Evolutionary conservation across 2,113 vertebrate genomes (phyloP).

Genomic region (Lota lota): DNA sequence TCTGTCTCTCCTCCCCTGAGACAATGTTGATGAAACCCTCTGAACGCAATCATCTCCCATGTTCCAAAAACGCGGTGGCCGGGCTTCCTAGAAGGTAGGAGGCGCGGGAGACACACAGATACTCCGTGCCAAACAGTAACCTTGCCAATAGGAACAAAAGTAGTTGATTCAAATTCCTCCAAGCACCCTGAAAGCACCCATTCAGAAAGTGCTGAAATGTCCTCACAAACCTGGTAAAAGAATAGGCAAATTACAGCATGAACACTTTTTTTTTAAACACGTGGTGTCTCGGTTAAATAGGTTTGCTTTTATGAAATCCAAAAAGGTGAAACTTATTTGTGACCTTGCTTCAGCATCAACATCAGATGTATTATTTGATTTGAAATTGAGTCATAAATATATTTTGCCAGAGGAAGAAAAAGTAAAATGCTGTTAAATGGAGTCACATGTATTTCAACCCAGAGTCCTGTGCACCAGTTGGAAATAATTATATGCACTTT

Average conservation of each 20-base stretch:
- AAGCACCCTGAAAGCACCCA: neutral
- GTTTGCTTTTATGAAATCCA: conserved; percentile 36
- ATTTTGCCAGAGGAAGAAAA: no score
- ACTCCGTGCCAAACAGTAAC: neutral
- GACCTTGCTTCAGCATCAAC: no score
- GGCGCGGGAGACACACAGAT: conserved; percentile 1
- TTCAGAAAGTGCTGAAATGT: conserved; percentile 21
- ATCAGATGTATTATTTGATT: no score
- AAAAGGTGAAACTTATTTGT: conserved; percentile 18
- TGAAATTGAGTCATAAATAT: no score
- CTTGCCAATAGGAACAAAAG: conserved; percentile 12
- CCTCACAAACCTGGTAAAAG: neutral
- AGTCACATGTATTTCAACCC: no score
- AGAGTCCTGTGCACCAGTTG: no score
- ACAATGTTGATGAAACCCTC: conserved; percentile 56
- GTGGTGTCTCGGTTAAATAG: conserved; percentile 13
- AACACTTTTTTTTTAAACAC: neutral
- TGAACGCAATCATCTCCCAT: conserved; percentile 54
- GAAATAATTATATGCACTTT: no score
- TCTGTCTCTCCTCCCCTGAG: conserved; percentile 36
- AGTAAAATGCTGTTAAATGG: no score
- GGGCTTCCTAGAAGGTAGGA: conserved; percentile 29
- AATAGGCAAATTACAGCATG: neutral
- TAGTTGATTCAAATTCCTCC: conserved; percentile 19
- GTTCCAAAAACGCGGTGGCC: conserved; percentile 31